These are phyloP conservation scores for Gymnoscopelus microlampas DNA, from an alignment of 2,797 vertebrate species.

Conservation along the genomic window DNA sequence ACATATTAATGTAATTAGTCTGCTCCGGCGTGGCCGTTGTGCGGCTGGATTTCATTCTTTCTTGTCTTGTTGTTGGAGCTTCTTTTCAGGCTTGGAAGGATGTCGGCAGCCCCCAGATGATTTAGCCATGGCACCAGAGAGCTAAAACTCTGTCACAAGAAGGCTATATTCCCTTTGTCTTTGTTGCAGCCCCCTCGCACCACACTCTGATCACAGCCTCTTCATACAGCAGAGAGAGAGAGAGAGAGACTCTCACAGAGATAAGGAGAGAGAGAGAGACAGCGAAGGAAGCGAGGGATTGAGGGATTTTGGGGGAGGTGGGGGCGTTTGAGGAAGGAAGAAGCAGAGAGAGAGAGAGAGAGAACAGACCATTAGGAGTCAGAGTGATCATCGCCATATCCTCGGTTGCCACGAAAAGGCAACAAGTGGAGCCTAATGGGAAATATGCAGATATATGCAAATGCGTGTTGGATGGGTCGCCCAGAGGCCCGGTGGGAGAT, in stretches of 20 bases:
- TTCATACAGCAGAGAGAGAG: conserved; percentile 12
- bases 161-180: conserved; percentile 60
- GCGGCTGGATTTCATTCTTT: conserved; percentile 57
- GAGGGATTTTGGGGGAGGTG: background rate
- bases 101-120: conserved; percentile 65
- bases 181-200: conserved; percentile 50
- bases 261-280: no score
- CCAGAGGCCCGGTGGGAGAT: conserved; percentile 74
- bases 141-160: conserved; percentile 41
- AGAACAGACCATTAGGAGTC: conserved; percentile 59
- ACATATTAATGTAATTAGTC: conserved; percentile 75
- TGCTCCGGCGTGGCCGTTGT: conserved; percentile 71
- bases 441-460: conserved; percentile 84
- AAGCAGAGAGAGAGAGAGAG: background rate
- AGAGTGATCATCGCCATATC: conserved; percentile 73
- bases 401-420: conserved; percentile 73
- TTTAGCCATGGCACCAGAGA: conserved; percentile 46
- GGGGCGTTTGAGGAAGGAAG: background rate
- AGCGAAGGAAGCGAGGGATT: background rate
- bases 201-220: conserved; percentile 51
- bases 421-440: conserved; percentile 78
- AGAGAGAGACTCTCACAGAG: background rate
- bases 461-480: conserved; percentile 72
- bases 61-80: conserved; percentile 58
- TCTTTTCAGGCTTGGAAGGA: conserved; percentile 60